Base-by-base conservation (phyloP, 1,140 invertebrate species). In the Drosophila nikananu region DNA sequence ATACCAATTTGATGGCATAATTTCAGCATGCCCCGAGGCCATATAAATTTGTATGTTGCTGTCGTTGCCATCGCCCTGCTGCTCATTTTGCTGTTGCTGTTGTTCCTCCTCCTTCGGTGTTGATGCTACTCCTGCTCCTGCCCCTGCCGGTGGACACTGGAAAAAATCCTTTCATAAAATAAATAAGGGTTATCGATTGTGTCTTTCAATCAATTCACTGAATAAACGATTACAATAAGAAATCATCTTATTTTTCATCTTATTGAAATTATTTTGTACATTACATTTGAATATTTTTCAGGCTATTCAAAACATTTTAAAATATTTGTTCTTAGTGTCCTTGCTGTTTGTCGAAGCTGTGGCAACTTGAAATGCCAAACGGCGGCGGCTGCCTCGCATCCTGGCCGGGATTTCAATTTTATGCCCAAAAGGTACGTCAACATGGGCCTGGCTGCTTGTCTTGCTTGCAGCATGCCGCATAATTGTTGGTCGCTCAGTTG, bases 1-100 rank as follows among this genome's bases (percentile, higher is more conserved):
- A 90, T 90, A 90, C 86, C 86, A 90, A 90, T 90, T 90, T 92
- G 91, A 92, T 92, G 91, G 91, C 91, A 92, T 92, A 92, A 92
- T 92, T 92, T 92, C 84, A 92, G 83, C 87, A 83, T 73, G 82
- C 83, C 91, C 87, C 72, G 64, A 61, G 54, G 91, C 87, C 58
- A 87, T 92, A 92, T 89, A 91, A 92, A 92, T 92, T 91, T 92
- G 86, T 91, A 89, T 89, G 79, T 90, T 82, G 81, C 86, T 79
- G 86, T 89, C 74, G 84, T 84, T 86, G 81, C 65, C 77, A 68
- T 73, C 80, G 70, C 76, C 61, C 63, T 73, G 80, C 76, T 71
- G 48, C 64, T 58, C 35, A 51, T 49, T 23, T 49, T 73, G 80
- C 76, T 66, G 74, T 62, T 80, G 51, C 32, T 71, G 68, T 25